Evolutionary conservation across 2,113 vertebrate species (phyloP), one percentile per base, ranked within the genome.

Genomic region (Muscicapa adusta): DNA sequence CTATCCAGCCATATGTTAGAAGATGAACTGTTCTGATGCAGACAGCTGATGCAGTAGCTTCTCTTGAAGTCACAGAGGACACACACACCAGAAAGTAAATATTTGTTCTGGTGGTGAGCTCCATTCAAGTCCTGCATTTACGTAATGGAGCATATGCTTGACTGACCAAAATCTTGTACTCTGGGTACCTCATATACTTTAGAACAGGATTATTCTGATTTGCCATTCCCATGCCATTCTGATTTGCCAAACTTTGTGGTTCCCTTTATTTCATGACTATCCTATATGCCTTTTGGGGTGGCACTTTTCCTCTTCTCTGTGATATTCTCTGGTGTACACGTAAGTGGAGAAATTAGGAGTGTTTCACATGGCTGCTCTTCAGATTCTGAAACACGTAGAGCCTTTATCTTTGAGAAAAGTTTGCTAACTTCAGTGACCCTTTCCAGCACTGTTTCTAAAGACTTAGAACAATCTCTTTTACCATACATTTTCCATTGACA

Each of bases 341-440:
- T 31, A 77, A 87, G 14, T 45, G 42, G 33, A 73, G 16, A 25
- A 86, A 53, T 76, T 42, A 31, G 9, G 26, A 73, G 13, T 29
- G 38, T 79, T 94, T 91, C 2, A 0, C 33, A 54, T 28, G 67
- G 20, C 63, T 88, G 56, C 63, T 86, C 5, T 65, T 70, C 50
- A 51, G 20, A 31, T 73, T 88, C 73, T 91, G 34, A 61, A 82
- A 47, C 18, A 14, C 22, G 48, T 42, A 25, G 11, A 56, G 50
- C 25, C 54, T 88, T 91, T 36, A 42, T 25, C 23, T 68, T 91
- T 40, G 33, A 91, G 29, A 89, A 89, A 56, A 76, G 29, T 50
- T 62, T 87, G 11, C 6, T 74, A 48, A 53, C 38, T 82, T 78
- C 40, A 62, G 23, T 3, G 5, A 83, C 33, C 6, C 31, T 67